Percentiles rank a stretch among this genome's conserved stretches.
Evolutionary conservation across 1,140 invertebrate species (phyloP).

Genomic region (Pachyrhynchus sulphureomaculatus): DNA sequence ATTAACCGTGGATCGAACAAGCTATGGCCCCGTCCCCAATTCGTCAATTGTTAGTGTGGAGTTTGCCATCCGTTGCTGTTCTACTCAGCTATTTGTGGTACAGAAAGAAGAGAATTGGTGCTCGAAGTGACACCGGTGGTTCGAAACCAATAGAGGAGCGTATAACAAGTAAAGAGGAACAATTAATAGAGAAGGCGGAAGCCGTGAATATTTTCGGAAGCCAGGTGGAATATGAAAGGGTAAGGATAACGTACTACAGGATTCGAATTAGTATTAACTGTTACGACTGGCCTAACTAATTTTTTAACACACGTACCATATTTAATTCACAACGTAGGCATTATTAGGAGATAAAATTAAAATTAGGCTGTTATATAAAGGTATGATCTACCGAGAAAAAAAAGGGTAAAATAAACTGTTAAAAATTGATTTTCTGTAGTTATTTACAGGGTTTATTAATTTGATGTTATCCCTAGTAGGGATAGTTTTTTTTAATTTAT

Average conservation of each 20-base stretch:
- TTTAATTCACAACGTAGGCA: too few relatives aligned
- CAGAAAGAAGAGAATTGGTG: conserved; percentile 58
- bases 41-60: conserved; percentile 62
- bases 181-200: neutral
- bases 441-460: too few relatives aligned
- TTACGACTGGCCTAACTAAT: too few relatives aligned
- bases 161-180: neutral
- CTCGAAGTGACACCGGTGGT: conserved; percentile 50
- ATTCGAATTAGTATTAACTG: too few relatives aligned
- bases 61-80: conserved; percentile 60
- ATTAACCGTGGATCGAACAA: conserved; percentile 49
- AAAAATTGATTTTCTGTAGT: too few relatives aligned
- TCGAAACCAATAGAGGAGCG: conserved; percentile 35
- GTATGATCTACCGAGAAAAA: too few relatives aligned
- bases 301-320: too few relatives aligned
- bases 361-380: too few relatives aligned
- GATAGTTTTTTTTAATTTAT: too few relatives aligned
- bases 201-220: neutral
- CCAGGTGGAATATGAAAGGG: neutral
- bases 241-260: neutral
- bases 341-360: too few relatives aligned
- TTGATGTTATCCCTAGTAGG: too few relatives aligned
- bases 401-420: too few relatives aligned
- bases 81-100: conserved; percentile 65
- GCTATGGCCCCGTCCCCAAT: conserved; percentile 49